Base-by-base conservation (phyloP, 2,113 vertebrate species). In the Megaleporinus macrocephalus region DNA sequence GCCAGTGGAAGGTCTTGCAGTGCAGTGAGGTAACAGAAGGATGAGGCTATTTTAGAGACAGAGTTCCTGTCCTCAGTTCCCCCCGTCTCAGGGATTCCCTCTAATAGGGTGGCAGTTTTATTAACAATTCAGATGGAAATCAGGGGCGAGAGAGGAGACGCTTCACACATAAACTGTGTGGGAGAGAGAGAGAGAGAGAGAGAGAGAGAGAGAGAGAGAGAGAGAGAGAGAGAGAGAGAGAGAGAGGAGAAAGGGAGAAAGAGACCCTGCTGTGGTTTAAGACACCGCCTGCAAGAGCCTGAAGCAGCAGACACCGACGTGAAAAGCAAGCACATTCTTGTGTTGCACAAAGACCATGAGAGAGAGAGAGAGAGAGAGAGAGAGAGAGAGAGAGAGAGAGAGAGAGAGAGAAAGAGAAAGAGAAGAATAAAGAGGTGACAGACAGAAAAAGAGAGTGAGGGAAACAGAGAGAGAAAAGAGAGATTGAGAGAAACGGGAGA, bases 71-170 rank as follows among this genome's bases (percentile, higher is more conserved):
- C 95, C 94, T 94, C 95, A 44, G 94, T 93, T 95, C 95, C 94
- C 92, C 91, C 89, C 30, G 93, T 93, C 93, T 92, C 93, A 93
- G 90, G 88, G 92, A 94, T 93, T 93, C 92, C 93, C 92, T 93
- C 93, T 95, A 94, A 94, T 92, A 94, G 93, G 88, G 90, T 91
- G 49, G 93, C 91, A 94, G 94, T 96, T 96, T 96, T 96, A 95
- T 96, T 95, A 95, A 95, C 93, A 93, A 95, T 96, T 96, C 94
- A 96, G 94, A 96, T 95, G 94, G 95, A 96, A 94, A 96, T 96
- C 89, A 95, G 94, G 95, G 93, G 93, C 95, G 94, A 89, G 78
- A 85, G 89, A 94, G 94, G 94, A 94, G 90, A 94, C 94, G 94
- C 95, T 96, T 96, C 95, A 95, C 94, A 95, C 94, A 95, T 96